A percentile compares a stretch with the other conserved stretches of the same genome.
Evolutionary conservation across 2,797 vertebrate species (phyloP).

Genomic region (Acipenser ruthenus): DNA sequence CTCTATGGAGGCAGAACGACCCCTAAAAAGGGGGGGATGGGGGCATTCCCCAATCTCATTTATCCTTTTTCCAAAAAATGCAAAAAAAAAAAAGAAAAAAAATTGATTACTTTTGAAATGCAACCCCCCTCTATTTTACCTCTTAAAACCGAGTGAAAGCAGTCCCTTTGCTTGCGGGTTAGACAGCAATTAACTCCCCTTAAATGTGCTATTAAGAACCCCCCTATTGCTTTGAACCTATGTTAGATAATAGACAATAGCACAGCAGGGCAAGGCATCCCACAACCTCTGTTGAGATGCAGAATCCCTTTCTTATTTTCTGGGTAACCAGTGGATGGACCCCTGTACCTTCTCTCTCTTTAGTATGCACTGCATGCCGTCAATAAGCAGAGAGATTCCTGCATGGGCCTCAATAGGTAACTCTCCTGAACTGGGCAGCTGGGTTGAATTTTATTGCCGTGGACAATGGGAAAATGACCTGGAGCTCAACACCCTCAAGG

Average conservation of each 20-base stretch:
- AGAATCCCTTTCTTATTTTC: slow-evolving; percentile 10
- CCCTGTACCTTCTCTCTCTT: slow-evolving; percentile 31
- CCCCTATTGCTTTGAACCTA: slow-evolving; percentile 66
- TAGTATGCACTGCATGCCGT: slow-evolving; percentile 29
- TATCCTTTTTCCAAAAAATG: no score
- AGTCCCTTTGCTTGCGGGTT: slow-evolving; percentile 66
- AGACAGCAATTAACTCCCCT: slow-evolving; percentile 76
- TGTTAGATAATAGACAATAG: slow-evolving; percentile 57
- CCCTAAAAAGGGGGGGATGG: no score
- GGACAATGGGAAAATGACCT: slow-evolving; percentile 35
- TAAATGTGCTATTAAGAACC: slow-evolving; percentile 73
- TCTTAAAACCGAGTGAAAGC: slow-evolving; percentile 40
- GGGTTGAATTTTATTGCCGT: slow-evolving; percentile 27
- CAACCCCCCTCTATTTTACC: no score
- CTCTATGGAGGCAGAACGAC: no score
- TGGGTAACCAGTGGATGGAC: slow-evolving; percentile 22
- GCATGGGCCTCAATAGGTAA: neutral
- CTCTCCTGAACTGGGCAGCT: neutral
- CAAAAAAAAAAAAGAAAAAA: no score
- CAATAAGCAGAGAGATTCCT: neutral
- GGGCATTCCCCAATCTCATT: no score
- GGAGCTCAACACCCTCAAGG: slow-evolving; percentile 39
- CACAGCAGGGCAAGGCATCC: slow-evolving; percentile 57
- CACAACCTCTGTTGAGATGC: slow-evolving; percentile 25
- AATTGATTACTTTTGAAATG: no score